Percentiles rank a stretch among this genome's conserved stretches.
Conservation (phyloP, 2,888 invertebrate genomes). For the Orthosia gothica region DNA sequence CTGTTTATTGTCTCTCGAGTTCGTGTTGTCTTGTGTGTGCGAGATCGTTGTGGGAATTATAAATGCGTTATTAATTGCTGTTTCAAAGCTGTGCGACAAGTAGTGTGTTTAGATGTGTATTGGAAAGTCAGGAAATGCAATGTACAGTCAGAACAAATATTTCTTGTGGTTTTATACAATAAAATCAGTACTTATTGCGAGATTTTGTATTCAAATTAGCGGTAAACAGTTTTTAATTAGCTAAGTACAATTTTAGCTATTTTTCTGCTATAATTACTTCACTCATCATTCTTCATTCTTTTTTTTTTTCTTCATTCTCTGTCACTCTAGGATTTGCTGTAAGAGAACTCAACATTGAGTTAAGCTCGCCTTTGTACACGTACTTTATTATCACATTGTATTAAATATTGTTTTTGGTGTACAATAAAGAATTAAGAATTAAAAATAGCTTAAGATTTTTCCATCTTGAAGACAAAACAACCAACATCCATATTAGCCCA, state of each 20-base stretch:
- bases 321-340: too few species aligned
- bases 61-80: conserved; percentile 29
- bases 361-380: too few species aligned
- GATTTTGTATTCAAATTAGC: too few species aligned
- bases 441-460: conserved; percentile 9
- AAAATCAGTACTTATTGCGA: background rate
- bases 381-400: too few species aligned
- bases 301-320: too few species aligned
- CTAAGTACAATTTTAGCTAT: background rate
- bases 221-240: background rate
- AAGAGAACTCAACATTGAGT: too few species aligned
- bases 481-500: background rate
- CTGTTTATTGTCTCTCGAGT: conserved; percentile 28
- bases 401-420: too few species aligned
- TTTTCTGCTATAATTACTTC: too few species aligned
- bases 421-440: too few species aligned
- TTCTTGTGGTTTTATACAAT: background rate
- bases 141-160: background rate
- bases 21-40: background rate
- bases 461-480: background rate
- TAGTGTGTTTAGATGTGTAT: background rate
- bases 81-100: conserved; percentile 5
- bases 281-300: too few species aligned
- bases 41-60: conserved; percentile 19
- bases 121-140: background rate